Percentiles rank a stretch among this genome's conserved stretches.
These are phyloP conservation scores for Harlomillsia oculata DNA, from an alignment of 1,140 invertebrate genomes.

Conservation along the genomic window DNA sequence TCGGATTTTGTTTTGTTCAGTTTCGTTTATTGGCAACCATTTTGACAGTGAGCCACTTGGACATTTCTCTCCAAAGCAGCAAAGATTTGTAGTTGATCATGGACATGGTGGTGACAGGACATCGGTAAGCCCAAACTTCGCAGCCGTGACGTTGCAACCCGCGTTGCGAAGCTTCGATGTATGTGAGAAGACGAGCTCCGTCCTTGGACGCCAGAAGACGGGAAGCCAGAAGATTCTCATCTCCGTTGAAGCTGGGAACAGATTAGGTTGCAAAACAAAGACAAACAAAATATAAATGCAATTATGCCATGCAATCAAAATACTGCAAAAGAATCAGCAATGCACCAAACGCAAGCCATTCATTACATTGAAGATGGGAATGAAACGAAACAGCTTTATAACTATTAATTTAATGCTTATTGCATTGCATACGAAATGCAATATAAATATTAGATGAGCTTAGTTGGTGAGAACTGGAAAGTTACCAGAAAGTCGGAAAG, in stretches of 20 bases:
- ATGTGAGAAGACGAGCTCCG: slow-evolving; percentile 34
- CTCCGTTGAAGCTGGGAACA: slow-evolving; percentile 33
- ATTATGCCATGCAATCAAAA: not conserved
- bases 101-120: slow-evolving; percentile 27
- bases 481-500: too few relatives aligned
- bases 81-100: slow-evolving; percentile 37
- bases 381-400: too few relatives aligned
- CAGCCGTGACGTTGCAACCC: slow-evolving; percentile 34
- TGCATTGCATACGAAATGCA: too few relatives aligned
- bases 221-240: slow-evolving; percentile 30
- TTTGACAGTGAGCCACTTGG: slow-evolving; percentile 37
- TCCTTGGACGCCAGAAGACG: slow-evolving; percentile 34
- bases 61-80: slow-evolving; percentile 36
- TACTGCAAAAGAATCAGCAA: not conserved
- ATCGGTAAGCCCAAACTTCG: slow-evolving; percentile 35
- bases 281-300: not conserved
- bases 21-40: slow-evolving; percentile 37
- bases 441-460: too few relatives aligned
- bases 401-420: too few relatives aligned
- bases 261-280: not conserved
- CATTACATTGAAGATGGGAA: too few relatives aligned
- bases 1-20: too few relatives aligned
- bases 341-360: too few relatives aligned
- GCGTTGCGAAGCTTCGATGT: slow-evolving; percentile 35
- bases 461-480: too few relatives aligned